Conservation (phyloP, 2,113 vertebrate genomes). For the Psittacula cyanocephala region DNA sequence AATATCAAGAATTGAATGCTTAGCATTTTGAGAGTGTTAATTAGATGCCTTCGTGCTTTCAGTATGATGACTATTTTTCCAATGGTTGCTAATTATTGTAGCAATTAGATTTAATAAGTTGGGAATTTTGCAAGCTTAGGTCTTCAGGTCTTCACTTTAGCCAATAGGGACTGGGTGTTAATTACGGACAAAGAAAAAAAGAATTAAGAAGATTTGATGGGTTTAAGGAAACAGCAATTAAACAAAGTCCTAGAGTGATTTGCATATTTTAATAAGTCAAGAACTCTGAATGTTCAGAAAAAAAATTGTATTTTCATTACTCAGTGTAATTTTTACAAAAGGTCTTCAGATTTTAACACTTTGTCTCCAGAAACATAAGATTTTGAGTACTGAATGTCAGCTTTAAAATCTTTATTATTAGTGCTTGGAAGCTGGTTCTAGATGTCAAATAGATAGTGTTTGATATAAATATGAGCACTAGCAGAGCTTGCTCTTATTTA, state of each 20-base stretch:
- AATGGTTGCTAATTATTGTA: conserved; percentile 54
- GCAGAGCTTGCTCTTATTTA: not conserved
- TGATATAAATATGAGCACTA: not conserved
- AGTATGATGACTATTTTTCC: conserved; percentile 39
- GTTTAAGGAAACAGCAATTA: conserved; percentile 65
- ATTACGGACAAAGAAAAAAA: conserved; percentile 58
- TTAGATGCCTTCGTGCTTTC: conserved; percentile 24
- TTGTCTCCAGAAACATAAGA: not conserved
- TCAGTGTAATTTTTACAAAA: conserved; percentile 13
- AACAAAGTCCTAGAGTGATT: conserved; percentile 51
- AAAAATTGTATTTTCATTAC: conserved; percentile 9
- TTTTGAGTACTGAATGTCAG: not conserved
- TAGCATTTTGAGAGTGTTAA: conserved; percentile 34
- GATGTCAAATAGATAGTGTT: not conserved
- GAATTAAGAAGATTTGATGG: conserved; percentile 61
- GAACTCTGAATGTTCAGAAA: conserved; percentile 12
- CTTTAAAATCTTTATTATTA: not conserved
- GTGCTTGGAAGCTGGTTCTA: not conserved
- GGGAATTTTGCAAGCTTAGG: conserved; percentile 29
- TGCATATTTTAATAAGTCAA: conserved; percentile 60
- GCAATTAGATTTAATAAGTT: conserved; percentile 59
- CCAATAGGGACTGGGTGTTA: conserved; percentile 48
- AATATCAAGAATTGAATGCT: conserved; percentile 3
- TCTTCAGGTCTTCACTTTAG: conserved; percentile 35
- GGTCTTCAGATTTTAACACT: not conserved